Conservation (phyloP, 2,797 vertebrate species). For the Staurois parvus region DNA sequence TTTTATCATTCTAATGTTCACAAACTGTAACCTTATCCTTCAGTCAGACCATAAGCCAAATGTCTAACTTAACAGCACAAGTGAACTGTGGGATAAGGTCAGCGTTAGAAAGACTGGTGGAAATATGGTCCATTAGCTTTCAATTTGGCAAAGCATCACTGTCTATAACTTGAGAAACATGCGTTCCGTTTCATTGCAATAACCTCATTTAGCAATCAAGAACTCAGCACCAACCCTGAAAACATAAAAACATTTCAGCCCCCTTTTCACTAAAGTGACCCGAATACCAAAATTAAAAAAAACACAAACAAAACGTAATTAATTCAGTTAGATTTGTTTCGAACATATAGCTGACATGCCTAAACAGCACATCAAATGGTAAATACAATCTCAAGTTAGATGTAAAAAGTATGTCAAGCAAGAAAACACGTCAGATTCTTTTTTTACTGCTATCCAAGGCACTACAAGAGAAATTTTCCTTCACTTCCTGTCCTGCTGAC, state of each 20-base stretch:
- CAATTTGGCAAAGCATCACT: constrained; percentile 23
- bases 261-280: neutral
- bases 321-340: no score
- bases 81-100: constrained; percentile 51
- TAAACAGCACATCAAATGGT: no score
- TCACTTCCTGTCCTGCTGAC: no score
- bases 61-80: constrained; percentile 31
- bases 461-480: no score
- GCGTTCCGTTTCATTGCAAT: neutral
- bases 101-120: constrained; percentile 34
- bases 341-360: no score
- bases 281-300: neutral
- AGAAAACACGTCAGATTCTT: no score
- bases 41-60: constrained; percentile 22
- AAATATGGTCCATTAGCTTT: constrained; percentile 32
- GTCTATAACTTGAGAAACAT: neutral
- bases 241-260: neutral
- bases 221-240: neutral
- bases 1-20: constrained; percentile 14
- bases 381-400: no score
- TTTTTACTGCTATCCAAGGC: no score
- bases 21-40: constrained; percentile 36
- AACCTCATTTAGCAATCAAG: neutral
- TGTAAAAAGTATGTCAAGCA: no score
- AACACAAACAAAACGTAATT: no score